A percentile compares a stretch with the other conserved stretches of the same genome.
Evolutionary conservation across 2,113 vertebrate species (phyloP).

Genomic region (Urocitellus parryii): DNA sequence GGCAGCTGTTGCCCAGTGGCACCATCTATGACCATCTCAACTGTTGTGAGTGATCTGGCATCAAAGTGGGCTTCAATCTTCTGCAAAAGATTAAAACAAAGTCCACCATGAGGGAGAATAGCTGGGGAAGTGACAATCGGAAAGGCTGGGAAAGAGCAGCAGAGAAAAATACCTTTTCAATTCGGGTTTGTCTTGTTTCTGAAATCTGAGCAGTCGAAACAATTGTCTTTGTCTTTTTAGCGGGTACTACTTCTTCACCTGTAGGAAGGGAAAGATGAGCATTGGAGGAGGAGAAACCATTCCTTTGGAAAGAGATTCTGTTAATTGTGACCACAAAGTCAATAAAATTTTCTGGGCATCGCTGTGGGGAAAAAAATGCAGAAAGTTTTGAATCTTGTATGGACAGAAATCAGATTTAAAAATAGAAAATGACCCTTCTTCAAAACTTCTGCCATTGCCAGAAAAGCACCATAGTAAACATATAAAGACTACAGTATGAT

Average conservation of each 20-base stretch:
- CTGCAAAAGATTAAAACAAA: constrained; percentile 83
- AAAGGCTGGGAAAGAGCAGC: neutral
- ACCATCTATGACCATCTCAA: constrained; percentile 94
- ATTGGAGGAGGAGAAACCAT: constrained; percentile 21
- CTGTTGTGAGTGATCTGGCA: constrained; percentile 90
- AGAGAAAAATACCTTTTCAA: constrained; percentile 92
- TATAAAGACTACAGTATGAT: too few species aligned
- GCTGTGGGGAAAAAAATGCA: neutral
- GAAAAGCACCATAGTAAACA: too few species aligned
- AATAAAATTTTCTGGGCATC: constrained; percentile 57
- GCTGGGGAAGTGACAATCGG: neutral
- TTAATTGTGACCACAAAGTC: constrained; percentile 17
- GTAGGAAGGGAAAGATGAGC: constrained; percentile 35
- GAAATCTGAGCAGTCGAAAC: constrained; percentile 96
- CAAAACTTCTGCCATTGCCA: too few species aligned
- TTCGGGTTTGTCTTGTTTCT: constrained; percentile 92
- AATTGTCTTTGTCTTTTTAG: constrained; percentile 97
- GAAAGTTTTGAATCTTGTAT: constrained; percentile 42
- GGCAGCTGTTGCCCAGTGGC: constrained; percentile 91
- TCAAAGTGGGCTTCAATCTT: constrained; percentile 95
- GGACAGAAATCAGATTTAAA: constrained; percentile 39
- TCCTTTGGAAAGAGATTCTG: constrained; percentile 18
- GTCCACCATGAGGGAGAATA: neutral
- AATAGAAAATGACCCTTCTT: neutral
- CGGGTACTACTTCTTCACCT: constrained; percentile 97